Evolutionary conservation across 2,113 vertebrate species (phyloP).

Genomic region (Myrmophylax atrothorax): DNA sequence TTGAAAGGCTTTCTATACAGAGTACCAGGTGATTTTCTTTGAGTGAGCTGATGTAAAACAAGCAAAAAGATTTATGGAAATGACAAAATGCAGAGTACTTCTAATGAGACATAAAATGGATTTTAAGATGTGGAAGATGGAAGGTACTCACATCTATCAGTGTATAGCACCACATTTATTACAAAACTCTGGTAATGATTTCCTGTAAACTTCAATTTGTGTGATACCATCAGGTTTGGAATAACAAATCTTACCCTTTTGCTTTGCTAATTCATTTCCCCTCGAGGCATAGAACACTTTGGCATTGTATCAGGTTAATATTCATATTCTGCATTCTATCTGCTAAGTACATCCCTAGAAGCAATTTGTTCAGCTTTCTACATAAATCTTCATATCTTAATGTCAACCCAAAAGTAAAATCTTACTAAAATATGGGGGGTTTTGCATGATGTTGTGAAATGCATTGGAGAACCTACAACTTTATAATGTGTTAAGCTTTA

Average conservation of each 20-base stretch:
- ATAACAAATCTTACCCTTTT: neutral
- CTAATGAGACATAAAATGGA: neutral
- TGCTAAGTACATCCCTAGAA: neutral
- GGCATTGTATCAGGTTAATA: neutral
- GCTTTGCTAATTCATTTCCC: neutral
- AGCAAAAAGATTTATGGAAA: neutral
- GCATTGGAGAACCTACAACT: neutral
- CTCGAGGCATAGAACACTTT: neutral
- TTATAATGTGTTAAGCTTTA: neutral
- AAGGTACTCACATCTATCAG: neutral
- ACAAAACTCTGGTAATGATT: neutral
- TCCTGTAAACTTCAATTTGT: neutral
- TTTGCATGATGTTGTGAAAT: neutral
- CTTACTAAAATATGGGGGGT: neutral
- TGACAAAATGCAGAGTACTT: neutral
- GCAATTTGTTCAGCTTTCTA: neutral
- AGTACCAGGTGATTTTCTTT: neutral
- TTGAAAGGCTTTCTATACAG: neutral
- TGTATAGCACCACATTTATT: neutral
- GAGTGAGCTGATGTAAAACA: neutral
- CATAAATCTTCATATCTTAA: neutral
- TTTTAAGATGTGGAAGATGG: neutral
- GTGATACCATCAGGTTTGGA: neutral
- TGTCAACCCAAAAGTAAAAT: neutral
- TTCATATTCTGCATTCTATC: neutral